phyloP scores from a whole-genome alignment of 2,888 invertebrate species.

The Drosophila lacicola region DNA sequence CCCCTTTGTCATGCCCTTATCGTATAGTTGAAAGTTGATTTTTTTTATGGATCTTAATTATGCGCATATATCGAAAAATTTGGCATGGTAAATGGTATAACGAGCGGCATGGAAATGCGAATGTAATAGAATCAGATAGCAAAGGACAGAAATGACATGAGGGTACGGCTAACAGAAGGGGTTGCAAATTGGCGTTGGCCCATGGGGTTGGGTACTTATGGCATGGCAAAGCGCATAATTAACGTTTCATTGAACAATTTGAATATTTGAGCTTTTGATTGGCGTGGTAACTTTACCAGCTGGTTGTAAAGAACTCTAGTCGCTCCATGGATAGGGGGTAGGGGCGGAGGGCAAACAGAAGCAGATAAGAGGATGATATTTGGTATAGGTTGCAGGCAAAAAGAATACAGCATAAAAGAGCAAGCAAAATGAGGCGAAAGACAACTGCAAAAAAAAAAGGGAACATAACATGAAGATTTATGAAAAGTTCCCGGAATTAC shows the following conservation, averaged over 20 bases:
- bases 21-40: background rate
- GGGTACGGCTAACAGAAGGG: background rate
- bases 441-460: background rate
- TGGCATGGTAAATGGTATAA: slow-evolving; percentile 23
- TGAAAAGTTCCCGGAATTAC: background rate
- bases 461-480: background rate
- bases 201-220: slow-evolving; percentile 1
- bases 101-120: slow-evolving; percentile 13
- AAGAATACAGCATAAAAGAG: background rate
- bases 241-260: slow-evolving; percentile 64
- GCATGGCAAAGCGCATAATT: slow-evolving; percentile 55
- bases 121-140: slow-evolving; percentile 24
- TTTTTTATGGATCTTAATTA: slow-evolving; percentile 15
- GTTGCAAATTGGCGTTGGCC: background rate
- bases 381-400: background rate
- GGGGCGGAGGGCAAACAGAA: background rate
- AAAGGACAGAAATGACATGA: slow-evolving; percentile 16
- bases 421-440: background rate
- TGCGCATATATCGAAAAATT: slow-evolving; percentile 25
- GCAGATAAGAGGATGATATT: slow-evolving; percentile 3
- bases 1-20: slow-evolving; percentile 2
- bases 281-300: slow-evolving; percentile 52
- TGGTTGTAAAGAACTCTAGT: slow-evolving; percentile 17
- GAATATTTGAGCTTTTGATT: slow-evolving; percentile 62
- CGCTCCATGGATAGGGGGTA: background rate